Conservation (phyloP, 2,888 invertebrate genomes). For the Cosmia trapezina region DNA sequence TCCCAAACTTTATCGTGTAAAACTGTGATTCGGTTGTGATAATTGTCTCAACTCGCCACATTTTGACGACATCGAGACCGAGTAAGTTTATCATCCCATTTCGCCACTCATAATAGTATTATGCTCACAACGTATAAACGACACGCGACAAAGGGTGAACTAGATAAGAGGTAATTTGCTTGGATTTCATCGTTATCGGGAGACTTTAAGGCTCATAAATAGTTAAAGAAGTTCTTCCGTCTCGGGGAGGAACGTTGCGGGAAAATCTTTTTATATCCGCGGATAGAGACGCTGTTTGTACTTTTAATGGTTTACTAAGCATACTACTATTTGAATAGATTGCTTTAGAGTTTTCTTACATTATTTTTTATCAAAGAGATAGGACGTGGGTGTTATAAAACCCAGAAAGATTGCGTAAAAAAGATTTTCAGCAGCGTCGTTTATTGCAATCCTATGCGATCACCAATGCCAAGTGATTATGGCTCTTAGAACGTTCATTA, state of each 20-base stretch:
- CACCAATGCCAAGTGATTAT: not conserved
- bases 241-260: slow-evolving; percentile 13
- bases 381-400: not conserved
- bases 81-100: slow-evolving; percentile 63
- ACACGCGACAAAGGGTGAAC: slow-evolving; percentile 72
- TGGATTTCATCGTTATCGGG: slow-evolving; percentile 73
- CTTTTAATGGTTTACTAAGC: slow-evolving; percentile 6
- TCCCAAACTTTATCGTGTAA: slow-evolving; percentile 44
- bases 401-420: not conserved
- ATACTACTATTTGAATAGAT: slow-evolving; percentile 1
- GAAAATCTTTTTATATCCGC: slow-evolving; percentile 42
- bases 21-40: slow-evolving; percentile 45
- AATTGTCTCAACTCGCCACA: slow-evolving; percentile 55
- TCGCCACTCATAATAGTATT: slow-evolving; percentile 71
- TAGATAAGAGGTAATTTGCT: slow-evolving; percentile 74
- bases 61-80: slow-evolving; percentile 31
- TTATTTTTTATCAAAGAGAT: not conserved
- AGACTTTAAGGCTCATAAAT: slow-evolving; percentile 81
- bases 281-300: slow-evolving; percentile 20
- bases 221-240: slow-evolving; percentile 76
- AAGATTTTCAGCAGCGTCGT: not conserved
- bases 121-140: slow-evolving; percentile 70
- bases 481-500: not conserved
- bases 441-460: not conserved
- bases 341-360: not conserved